Evolutionary conservation across 2,797 vertebrate species (phyloP).

Genomic region (Eospalax fontanierii): DNA sequence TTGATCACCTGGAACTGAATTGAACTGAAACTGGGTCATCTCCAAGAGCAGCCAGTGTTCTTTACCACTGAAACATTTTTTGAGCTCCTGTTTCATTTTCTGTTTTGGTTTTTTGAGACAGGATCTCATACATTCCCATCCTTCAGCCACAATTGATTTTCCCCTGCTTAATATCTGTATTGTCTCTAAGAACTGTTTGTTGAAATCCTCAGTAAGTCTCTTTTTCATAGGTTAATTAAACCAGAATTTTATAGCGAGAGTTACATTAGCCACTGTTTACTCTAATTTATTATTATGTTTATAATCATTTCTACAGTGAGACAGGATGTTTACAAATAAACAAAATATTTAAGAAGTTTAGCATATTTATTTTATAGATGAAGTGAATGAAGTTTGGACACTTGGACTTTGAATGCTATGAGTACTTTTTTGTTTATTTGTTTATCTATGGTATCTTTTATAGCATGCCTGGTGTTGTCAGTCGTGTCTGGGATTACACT

Average conservation of each 20-base stretch:
- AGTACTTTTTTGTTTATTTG: neutral
- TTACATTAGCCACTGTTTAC: constrained; percentile 14
- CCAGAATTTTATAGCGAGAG: constrained; percentile 42
- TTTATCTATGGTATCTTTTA: constrained; percentile 8
- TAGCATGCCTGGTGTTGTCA: constrained; percentile 6
- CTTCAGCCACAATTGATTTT: constrained; percentile 41
- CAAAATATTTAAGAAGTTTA: neutral
- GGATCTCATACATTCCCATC: neutral
- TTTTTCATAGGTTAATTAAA: constrained; percentile 47
- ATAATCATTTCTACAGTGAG: constrained; percentile 6
- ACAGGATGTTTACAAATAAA: constrained; percentile 39
- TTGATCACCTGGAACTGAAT: too few relatives aligned
- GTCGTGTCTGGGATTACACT: constrained; percentile 6
- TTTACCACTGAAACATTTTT: too few relatives aligned
- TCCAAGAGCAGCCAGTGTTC: too few relatives aligned
- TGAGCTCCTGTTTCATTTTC: too few relatives aligned
- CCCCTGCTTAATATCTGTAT: neutral
- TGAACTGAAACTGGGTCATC: too few relatives aligned
- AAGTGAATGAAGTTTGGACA: neutral
- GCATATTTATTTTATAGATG: neutral
- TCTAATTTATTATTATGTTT: constrained; percentile 55
- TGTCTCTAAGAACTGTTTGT: constrained; percentile 14
- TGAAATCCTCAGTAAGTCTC: constrained; percentile 54
- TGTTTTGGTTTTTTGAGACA: too few relatives aligned
- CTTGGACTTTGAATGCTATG: constrained; percentile 39